Percentiles rank a stretch among this genome's conserved stretches.
Conservation (phyloP, 2,113 vertebrate genomes). For the Progne subis region DNA sequence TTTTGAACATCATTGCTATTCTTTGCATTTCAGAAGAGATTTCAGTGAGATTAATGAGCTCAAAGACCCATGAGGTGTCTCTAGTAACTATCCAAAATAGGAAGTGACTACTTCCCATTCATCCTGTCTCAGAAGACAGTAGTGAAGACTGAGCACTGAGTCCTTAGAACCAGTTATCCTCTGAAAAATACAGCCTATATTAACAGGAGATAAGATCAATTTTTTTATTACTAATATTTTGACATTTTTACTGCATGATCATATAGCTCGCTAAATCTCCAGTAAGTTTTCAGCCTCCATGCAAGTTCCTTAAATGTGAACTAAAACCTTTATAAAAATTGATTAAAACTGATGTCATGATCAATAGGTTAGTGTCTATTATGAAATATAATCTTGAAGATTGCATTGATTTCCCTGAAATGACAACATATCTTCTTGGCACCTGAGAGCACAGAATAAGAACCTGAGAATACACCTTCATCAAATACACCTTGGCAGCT, state of each 20-base stretch:
- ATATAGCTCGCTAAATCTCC: not conserved
- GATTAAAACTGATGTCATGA: not conserved
- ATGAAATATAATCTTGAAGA: not conserved
- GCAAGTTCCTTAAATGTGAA: not conserved
- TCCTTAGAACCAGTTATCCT: not conserved
- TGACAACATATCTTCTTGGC: not conserved
- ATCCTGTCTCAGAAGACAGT: not conserved
- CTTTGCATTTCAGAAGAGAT: not conserved
- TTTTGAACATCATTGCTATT: not conserved
- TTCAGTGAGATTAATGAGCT: not conserved
- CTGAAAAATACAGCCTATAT: not conserved
- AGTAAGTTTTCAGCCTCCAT: not conserved
- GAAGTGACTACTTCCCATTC: not conserved
- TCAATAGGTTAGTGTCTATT: not conserved
- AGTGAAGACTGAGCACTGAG: not conserved
- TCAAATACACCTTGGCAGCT: not conserved
- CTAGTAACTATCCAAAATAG: not conserved
- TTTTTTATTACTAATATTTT: not conserved
- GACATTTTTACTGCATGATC: not conserved
- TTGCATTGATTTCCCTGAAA: not conserved
- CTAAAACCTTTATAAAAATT: slow-evolving; percentile 2
- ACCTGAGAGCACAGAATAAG: not conserved
- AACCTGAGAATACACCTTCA: not conserved
- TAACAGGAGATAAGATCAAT: not conserved
- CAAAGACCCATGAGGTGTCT: not conserved